These are phyloP conservation scores for Cydia fagiglandana DNA, from an alignment of 1,140 invertebrate genomes.

Conservation along the genomic window DNA sequence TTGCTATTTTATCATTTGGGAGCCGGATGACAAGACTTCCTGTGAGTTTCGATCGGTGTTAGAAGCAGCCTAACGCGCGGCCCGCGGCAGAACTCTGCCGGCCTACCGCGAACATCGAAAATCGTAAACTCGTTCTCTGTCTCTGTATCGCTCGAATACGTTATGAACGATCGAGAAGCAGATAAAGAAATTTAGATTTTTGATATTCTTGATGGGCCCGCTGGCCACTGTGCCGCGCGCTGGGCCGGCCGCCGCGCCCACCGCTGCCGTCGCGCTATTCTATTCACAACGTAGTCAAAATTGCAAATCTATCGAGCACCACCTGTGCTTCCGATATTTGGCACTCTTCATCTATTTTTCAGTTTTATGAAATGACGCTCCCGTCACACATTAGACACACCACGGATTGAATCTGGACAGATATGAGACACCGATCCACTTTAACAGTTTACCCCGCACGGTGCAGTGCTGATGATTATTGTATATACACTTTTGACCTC, in stretches of 20 bases:
- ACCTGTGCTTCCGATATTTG: constrained; percentile 75
- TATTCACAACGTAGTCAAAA: constrained; percentile 68
- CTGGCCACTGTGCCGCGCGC: background rate
- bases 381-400: constrained; percentile 51
- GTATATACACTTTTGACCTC: constrained; percentile 21
- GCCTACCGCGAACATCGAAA: background rate
- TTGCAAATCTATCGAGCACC: constrained; percentile 70
- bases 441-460: constrained; percentile 12
- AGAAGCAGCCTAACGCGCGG: constrained; percentile 47
- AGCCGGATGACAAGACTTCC: constrained; percentile 59
- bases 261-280: constrained; percentile 47
- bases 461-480: constrained; percentile 16
- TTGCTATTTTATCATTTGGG: constrained; percentile 75
- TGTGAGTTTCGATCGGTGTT: constrained; percentile 65
- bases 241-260: background rate
- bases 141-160: no score
- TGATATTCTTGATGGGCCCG: no score
- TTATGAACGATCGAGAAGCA: no score
- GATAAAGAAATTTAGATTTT: no score
- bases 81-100: background rate
- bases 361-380: constrained; percentile 54
- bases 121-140: no score
- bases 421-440: constrained; percentile 14
- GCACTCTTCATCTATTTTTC: constrained; percentile 72
- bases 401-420: constrained; percentile 36